Percentiles rank a stretch among this genome's conserved stretches.
These are phyloP conservation scores for Alectoris magna DNA, from an alignment of 2,797 vertebrate species.

Conservation along the genomic window DNA sequence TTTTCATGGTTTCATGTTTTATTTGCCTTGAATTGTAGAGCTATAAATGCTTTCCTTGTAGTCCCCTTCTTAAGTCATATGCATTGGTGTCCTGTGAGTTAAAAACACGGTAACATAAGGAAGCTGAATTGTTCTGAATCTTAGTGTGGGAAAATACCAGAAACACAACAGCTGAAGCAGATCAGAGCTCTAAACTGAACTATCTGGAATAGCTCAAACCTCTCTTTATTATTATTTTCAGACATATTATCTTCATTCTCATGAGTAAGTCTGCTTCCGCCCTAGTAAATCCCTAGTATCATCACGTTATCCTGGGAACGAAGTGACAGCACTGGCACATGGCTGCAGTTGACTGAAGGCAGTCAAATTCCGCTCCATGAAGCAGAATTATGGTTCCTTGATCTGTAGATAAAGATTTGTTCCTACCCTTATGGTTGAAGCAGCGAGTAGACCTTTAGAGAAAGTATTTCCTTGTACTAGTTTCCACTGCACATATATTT, in stretches of 20 bases:
- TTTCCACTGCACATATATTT: neutral
- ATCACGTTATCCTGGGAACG: neutral
- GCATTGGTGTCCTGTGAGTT: neutral
- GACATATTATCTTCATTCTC: neutral
- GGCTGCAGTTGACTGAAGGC: neutral
- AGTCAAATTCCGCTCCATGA: neutral
- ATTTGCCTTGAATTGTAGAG: neutral
- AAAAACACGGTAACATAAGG: neutral
- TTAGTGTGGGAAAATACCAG: neutral
- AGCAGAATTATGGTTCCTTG: neutral
- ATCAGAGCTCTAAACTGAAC: neutral
- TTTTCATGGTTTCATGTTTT: neutral
- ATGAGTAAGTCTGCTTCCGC: neutral
- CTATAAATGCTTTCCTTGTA: neutral
- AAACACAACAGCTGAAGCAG: neutral
- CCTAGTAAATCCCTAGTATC: neutral
- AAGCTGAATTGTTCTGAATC: neutral
- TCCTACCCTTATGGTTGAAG: neutral
- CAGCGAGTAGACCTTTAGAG: neutral
- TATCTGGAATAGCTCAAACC: neutral
- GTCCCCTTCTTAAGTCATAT: neutral
- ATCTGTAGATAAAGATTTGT: neutral
- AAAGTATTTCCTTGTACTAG: neutral
- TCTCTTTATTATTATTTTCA: neutral
- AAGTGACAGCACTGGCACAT: neutral